phyloP scores from a whole-genome alignment of 2,888 invertebrate species.

The Incurvaria masculella region DNA sequence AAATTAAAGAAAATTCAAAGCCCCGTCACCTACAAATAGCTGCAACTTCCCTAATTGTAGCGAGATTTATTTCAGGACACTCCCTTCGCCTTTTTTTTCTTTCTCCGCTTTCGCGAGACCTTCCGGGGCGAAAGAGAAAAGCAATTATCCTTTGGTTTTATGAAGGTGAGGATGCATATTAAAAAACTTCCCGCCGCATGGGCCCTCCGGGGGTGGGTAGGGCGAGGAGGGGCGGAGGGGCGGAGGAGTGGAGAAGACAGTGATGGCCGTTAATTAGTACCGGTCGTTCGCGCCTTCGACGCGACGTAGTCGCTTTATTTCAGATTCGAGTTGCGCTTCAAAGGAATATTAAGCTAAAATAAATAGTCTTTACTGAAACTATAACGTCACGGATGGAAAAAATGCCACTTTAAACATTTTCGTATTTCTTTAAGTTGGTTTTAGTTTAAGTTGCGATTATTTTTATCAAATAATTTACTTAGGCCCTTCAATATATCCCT shows the following conservation, averaged over 20 bases:
- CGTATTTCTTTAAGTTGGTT: too few relatives aligned
- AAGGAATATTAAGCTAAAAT: too few relatives aligned
- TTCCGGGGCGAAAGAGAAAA: conserved; percentile 31
- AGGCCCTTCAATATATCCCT: too few relatives aligned
- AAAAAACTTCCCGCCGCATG: conserved; percentile 36
- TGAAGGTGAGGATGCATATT: conserved; percentile 10
- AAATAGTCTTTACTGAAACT: too few relatives aligned
- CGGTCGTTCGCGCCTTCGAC: too few relatives aligned
- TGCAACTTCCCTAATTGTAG: conserved; percentile 37
- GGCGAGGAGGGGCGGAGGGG: conserved; percentile 6
- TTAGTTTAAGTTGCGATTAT: too few relatives aligned
- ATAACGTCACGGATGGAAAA: too few relatives aligned
- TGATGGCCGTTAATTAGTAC: conserved; percentile 56
- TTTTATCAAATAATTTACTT: too few relatives aligned
- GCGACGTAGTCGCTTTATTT: too few relatives aligned
- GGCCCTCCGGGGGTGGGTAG: conserved; percentile 24
- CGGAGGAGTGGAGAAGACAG: conserved; percentile 45
- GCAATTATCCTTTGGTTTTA: conserved; percentile 36
- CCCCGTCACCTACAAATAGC: conserved; percentile 20
- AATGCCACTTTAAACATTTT: too few relatives aligned
- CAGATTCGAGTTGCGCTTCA: too few relatives aligned
- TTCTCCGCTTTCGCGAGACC: too few relatives aligned
- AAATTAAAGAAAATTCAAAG: conserved; percentile 20
- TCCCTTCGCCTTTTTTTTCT: conserved; percentile 1
- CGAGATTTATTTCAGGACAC: conserved; percentile 26